A percentile compares a stretch with the other conserved stretches of the same genome.
phyloP scores from a whole-genome alignment of 2,797 vertebrate genomes.

The Enteromius paludinosus region DNA sequence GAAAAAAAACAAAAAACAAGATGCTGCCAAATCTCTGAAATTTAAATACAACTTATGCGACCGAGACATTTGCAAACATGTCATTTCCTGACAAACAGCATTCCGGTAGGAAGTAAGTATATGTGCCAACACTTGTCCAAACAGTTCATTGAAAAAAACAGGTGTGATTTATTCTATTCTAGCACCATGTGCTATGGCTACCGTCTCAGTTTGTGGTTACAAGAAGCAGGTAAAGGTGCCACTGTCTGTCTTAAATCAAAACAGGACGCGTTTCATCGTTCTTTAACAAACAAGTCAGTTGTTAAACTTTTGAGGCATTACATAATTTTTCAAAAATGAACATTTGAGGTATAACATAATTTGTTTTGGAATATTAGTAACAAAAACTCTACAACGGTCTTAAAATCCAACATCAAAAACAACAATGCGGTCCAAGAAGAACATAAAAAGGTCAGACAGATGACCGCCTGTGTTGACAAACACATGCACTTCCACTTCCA shows the following conservation, averaged over 20 bases:
- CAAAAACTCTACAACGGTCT: background rate
- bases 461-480: background rate
- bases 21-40: background rate
- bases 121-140: background rate
- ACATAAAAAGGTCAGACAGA: constrained; percentile 33
- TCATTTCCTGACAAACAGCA: constrained; percentile 2
- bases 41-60: background rate
- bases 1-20: background rate
- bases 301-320: constrained; percentile 25
- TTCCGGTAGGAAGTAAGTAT: background rate
- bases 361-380: constrained; percentile 13
- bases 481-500: background rate
- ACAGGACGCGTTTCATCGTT: constrained; percentile 4
- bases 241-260: background rate
- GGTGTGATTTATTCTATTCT: background rate
- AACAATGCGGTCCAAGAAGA: background rate
- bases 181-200: background rate
- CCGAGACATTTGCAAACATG: background rate
- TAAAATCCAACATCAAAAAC: constrained; percentile 28
- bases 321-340: constrained; percentile 35
- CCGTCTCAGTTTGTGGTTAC: background rate
- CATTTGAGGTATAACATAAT: constrained; percentile 37
- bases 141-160: background rate
- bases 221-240: background rate
- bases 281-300: constrained; percentile 38